Percentiles rank a stretch among this genome's conserved stretches.
These are phyloP conservation scores for Planococcus citri DNA, from an alignment of 1,140 invertebrate genomes.

Conservation along the genomic window DNA sequence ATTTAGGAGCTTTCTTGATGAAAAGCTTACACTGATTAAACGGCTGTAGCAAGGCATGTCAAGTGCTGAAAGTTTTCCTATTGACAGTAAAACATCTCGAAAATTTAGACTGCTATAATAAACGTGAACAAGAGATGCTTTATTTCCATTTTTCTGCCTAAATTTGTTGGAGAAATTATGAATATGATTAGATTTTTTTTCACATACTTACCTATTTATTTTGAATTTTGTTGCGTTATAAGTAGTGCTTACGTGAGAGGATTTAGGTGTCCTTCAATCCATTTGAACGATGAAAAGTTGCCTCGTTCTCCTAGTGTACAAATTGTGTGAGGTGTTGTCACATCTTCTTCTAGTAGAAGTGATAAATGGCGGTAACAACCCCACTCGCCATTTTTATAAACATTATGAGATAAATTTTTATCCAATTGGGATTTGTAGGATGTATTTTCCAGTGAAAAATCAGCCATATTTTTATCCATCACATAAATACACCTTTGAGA, in stretches of 20 bases:
- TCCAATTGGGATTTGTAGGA: conserved; percentile 50
- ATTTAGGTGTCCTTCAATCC: conserved; percentile 39
- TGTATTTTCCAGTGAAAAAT: conserved; percentile 46
- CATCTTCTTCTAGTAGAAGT: conserved; percentile 34
- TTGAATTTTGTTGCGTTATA: too few relatives aligned
- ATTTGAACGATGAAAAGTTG: conserved; percentile 69
- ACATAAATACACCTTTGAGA: conserved; percentile 46
- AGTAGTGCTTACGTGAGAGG: conserved; percentile 32
- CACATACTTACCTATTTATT: too few relatives aligned
- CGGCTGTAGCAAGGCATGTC: neutral
- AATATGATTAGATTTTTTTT: too few relatives aligned
- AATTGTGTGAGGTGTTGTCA: conserved; percentile 65
- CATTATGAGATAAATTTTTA: conserved; percentile 64
- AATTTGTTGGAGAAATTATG: too few relatives aligned
- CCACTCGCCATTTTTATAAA: conserved; percentile 60
- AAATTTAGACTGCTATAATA: conserved; percentile 59
- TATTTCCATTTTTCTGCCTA: neutral
- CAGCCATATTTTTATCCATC: conserved; percentile 47
- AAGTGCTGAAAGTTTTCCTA: conserved; percentile 55
- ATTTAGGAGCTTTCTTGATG: too few relatives aligned
- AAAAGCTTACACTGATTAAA: neutral
- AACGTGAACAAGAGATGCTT: conserved; percentile 30
- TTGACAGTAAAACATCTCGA: conserved; percentile 62
- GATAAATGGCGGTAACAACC: conserved; percentile 54
- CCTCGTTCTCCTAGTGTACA: conserved; percentile 65